Evolutionary conservation across 2,888 invertebrate genomes (phyloP), one percentile per base, ranked within the genome.

Genomic region (Pocota personata): DNA sequence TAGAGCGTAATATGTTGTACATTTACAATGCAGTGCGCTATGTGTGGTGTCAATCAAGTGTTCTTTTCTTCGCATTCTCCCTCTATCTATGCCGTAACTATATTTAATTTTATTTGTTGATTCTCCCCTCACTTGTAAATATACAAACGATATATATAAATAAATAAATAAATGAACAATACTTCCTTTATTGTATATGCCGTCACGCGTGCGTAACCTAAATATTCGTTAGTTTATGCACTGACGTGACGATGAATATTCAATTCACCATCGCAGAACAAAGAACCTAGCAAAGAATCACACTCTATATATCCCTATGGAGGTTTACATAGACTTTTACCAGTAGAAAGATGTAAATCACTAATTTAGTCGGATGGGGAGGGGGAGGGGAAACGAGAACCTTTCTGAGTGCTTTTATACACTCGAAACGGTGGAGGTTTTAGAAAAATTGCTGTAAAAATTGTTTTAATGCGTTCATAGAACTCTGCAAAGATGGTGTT

Each of bases 151-250:
- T 12, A 30, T 24, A 48, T 19, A 16, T 10, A 60, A 60, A 24
- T 6, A 40, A 37, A 48, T 27, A 16, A 37, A 72, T n/a, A 24
- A 73, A 76, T 14, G 27, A 60, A 77, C 35, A 55, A 46, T 46
- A 64, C 57, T 24, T 46, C 19, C 37, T 32, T 60, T 27, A 43
- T 55, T 72, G 48, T 82, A 57, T 30, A 55, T 77, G 32, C 62
- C 76, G 86, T 86, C 86, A 82, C 76, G 82, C 86, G 76, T 86
- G 76, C 72, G 82, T 77, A 86, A 58, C 40, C 43, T 57, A 62
- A 72, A 66, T 76, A 58, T 82, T 77, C 48, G 43, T 55, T 24
- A 52, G 55, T 46, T 71, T 60, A 69, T 60, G 60, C 67, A 69
- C 32, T 43, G 46, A 62, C 78, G 48, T 79, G 79, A 64, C 58